Conservation (phyloP, 1,140 invertebrate genomes). For the Aphaenogaster ashmeadi region DNA sequence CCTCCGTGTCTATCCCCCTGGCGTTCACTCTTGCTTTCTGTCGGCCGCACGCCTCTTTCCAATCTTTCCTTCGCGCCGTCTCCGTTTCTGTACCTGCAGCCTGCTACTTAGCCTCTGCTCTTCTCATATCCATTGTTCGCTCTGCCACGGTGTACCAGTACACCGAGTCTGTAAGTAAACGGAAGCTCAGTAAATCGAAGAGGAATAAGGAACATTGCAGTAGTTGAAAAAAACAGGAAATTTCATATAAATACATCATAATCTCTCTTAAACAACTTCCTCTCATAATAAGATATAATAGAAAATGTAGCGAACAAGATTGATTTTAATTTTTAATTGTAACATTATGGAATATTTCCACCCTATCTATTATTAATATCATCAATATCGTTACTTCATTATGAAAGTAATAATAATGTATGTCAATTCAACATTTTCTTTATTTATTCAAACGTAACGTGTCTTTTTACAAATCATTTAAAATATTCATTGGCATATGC, state of each 20-base stretch:
- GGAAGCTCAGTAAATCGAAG: neutral
- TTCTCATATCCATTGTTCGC: constrained; percentile 79
- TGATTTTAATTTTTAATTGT: neutral
- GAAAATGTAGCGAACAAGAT: neutral
- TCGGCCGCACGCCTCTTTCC: constrained; percentile 39
- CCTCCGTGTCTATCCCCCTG: constrained; percentile 20
- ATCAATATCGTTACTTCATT: neutral
- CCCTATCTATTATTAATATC: neutral
- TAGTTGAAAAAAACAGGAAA: neutral
- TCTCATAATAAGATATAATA: neutral
- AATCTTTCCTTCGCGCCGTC: constrained; percentile 61
- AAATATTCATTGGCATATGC: neutral
- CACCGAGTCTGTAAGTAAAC: constrained; percentile 77
- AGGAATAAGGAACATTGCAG: neutral
- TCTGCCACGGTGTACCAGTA: constrained; percentile 76
- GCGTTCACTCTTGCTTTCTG: constrained; percentile 37
- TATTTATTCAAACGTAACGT: neutral
- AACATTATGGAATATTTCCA: neutral
- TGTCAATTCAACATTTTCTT: neutral
- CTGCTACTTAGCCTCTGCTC: constrained; percentile 80
- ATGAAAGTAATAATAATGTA: neutral
- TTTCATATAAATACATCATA: neutral
- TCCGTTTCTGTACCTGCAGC: constrained; percentile 74
- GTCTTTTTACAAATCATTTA: neutral
- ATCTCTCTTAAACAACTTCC: neutral